These are phyloP conservation scores for Littorina saxatilis DNA, from an alignment of 1,140 invertebrate species.

Conservation along the genomic window DNA sequence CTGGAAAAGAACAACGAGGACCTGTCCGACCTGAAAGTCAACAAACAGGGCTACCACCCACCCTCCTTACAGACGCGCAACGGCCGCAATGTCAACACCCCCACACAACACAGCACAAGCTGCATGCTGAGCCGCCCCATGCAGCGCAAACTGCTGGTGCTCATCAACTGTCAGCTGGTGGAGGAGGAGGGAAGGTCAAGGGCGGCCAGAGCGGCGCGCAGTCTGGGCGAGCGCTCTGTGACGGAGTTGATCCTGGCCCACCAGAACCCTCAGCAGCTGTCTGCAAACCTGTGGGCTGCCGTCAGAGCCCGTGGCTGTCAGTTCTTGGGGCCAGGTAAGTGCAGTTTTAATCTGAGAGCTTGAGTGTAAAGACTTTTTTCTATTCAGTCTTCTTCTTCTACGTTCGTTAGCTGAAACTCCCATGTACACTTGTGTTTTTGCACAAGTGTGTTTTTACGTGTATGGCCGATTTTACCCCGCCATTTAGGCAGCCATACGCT, in stretches of 20 bases:
- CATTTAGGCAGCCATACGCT: too few relatives aligned
- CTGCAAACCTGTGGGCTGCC: slow-evolving; percentile 96
- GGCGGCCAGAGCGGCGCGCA: slow-evolving; percentile 86
- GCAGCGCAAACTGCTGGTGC: slow-evolving; percentile 94
- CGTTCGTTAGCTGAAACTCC: too few relatives aligned
- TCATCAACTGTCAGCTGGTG: slow-evolving; percentile 94
- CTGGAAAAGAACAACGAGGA: slow-evolving; percentile 23
- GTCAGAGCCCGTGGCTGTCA: slow-evolving; percentile 97
- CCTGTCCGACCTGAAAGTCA: slow-evolving; percentile 5
- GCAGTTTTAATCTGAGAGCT: not conserved
- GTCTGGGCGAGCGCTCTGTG: slow-evolving; percentile 94
- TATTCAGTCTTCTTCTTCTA: too few relatives aligned
- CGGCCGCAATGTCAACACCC: not conserved
- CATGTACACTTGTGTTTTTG: too few relatives aligned
- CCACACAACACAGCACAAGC: slow-evolving; percentile 29
- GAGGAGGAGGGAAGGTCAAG: slow-evolving; percentile 89
- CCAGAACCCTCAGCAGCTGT: slow-evolving; percentile 94
- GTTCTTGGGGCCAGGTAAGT: slow-evolving; percentile 93
- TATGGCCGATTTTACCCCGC: too few relatives aligned
- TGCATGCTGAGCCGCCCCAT: slow-evolving; percentile 88
- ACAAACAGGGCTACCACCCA: not conserved
- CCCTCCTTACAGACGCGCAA: not conserved
- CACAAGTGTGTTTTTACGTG: too few relatives aligned
- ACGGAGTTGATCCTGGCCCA: slow-evolving; percentile 96
- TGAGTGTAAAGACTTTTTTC: not conserved